Evolutionary conservation across 2,888 invertebrate genomes (phyloP).

Genomic region (Abscondita cerata): DNA sequence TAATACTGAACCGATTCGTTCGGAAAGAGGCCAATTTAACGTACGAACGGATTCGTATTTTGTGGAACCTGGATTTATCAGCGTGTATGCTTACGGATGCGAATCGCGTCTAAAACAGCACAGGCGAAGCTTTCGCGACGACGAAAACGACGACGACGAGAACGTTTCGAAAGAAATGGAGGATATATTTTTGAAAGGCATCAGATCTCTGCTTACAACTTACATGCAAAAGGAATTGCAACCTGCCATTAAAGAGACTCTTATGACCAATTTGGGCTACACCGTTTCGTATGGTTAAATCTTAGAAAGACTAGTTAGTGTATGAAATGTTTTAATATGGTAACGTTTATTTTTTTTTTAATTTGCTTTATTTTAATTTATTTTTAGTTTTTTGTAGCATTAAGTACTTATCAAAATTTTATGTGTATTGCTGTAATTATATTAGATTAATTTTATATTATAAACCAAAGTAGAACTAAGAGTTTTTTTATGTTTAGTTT

Average conservation of each 20-base stretch:
- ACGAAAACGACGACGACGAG: slow-evolving; percentile 62
- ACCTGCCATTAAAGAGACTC: slow-evolving; percentile 83
- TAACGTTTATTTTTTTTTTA: no score
- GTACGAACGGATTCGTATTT: slow-evolving; percentile 84
- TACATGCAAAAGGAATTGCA: slow-evolving; percentile 86
- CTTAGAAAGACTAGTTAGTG: slow-evolving; percentile 1
- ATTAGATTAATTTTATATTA: no score
- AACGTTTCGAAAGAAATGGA: slow-evolving; percentile 83
- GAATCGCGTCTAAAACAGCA: slow-evolving; percentile 60
- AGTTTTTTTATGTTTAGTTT: no score
- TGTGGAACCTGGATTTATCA: slow-evolving; percentile 83
- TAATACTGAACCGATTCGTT: slow-evolving; percentile 73
- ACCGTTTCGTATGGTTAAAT: slow-evolving; percentile 81
- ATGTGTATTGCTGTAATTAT: no score
- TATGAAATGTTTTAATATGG: not conserved
- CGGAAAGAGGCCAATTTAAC: slow-evolving; percentile 73
- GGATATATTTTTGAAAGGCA: slow-evolving; percentile 84
- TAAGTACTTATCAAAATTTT: no score
- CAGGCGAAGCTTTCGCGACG: slow-evolving; percentile 47
- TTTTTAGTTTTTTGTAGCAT: no score
- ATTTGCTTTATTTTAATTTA: no score
- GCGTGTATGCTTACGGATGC: slow-evolving; percentile 85
- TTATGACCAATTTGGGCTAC: slow-evolving; percentile 88
- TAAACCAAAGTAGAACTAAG: no score
- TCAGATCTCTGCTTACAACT: slow-evolving; percentile 77